A percentile compares a stretch with the other conserved stretches of the same genome.
Evolutionary conservation across 2,797 vertebrate genomes (phyloP).

Genomic region (Echeneis naucrates): DNA sequence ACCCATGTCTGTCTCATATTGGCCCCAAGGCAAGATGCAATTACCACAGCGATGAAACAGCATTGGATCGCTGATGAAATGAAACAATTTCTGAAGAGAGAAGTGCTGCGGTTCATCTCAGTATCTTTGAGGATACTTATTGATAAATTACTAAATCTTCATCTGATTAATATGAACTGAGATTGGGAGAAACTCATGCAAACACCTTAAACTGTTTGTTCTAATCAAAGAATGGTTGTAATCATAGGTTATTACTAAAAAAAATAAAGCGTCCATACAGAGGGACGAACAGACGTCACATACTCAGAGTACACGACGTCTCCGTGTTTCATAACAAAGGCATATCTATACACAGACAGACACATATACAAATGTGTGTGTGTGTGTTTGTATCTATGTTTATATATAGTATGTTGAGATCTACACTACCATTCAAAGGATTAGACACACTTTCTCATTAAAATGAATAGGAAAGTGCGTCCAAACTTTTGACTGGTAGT

Average conservation of each 20-base stretch:
- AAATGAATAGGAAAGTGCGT: too few species aligned
- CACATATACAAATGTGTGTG: too few species aligned
- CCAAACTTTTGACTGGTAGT: too few species aligned
- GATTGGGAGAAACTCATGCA: slow-evolving; percentile 4
- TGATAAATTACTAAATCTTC: background rate
- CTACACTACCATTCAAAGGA: too few species aligned
- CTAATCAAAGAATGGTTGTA: slow-evolving; percentile 4
- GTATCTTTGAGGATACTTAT: slow-evolving; percentile 24
- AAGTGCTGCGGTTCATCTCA: slow-evolving; percentile 33
- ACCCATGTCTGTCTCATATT: slow-evolving; percentile 54
- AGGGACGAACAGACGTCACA: background rate
- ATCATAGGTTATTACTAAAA: slow-evolving; percentile 5
- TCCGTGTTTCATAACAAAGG: background rate
- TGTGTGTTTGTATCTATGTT: slow-evolving; percentile 35
- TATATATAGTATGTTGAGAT: slow-evolving; percentile 1
- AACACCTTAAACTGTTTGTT: slow-evolving; percentile 11
- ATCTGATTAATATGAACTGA: slow-evolving; percentile 15
- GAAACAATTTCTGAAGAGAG: slow-evolving; percentile 35
- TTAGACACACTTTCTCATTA: too few species aligned
- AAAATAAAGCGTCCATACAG: background rate
- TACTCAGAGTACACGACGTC: background rate
- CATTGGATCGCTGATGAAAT: slow-evolving; percentile 49
- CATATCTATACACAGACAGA: too few species aligned
- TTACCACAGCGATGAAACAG: slow-evolving; percentile 47
- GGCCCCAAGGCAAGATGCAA: slow-evolving; percentile 60